Percentiles rank a stretch among this genome's conserved stretches.
Conservation (phyloP, 1,140 invertebrate genomes). For the Lepidurus arcticus region DNA sequence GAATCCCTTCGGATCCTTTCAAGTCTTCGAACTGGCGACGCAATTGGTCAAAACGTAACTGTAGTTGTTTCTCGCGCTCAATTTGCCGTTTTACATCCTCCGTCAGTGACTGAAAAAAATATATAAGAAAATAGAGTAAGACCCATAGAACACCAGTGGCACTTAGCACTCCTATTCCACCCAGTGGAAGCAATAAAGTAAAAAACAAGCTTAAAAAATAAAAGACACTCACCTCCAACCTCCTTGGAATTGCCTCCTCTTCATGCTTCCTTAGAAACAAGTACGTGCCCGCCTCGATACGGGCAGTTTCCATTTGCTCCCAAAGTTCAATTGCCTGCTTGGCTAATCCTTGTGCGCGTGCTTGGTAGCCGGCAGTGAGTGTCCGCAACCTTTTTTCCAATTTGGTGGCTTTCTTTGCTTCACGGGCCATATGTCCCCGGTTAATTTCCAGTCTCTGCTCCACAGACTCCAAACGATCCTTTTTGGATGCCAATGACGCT, state of each 20-base stretch:
- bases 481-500: conserved; percentile 89
- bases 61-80: conserved; percentile 3
- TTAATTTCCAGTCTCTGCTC: conserved; percentile 91
- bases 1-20: neutral
- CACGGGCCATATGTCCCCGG: conserved; percentile 85
- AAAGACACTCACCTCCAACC: neutral
- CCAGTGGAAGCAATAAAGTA: neutral
- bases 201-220: neutral
- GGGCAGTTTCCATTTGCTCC: conserved; percentile 83
- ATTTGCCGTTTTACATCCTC: conserved; percentile 9
- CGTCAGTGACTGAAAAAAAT: neutral
- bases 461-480: conserved; percentile 86
- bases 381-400: conserved; percentile 97
- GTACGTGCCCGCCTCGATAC: conserved; percentile 87
- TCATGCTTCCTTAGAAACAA: conserved; percentile 85
- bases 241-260: conserved; percentile 35
- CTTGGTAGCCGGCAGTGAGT: conserved; percentile 70
- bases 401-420: conserved; percentile 93
- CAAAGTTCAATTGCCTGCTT: conserved; percentile 83
- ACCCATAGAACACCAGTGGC: neutral
- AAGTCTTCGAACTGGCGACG: neutral
- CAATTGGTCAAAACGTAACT: conserved; percentile 15
- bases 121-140: neutral
- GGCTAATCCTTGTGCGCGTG: conserved; percentile 73
- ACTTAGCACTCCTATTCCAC: neutral